These are phyloP conservation scores for Periplaneta americana DNA, from an alignment of 1,140 invertebrate species.

Conservation along the genomic window DNA sequence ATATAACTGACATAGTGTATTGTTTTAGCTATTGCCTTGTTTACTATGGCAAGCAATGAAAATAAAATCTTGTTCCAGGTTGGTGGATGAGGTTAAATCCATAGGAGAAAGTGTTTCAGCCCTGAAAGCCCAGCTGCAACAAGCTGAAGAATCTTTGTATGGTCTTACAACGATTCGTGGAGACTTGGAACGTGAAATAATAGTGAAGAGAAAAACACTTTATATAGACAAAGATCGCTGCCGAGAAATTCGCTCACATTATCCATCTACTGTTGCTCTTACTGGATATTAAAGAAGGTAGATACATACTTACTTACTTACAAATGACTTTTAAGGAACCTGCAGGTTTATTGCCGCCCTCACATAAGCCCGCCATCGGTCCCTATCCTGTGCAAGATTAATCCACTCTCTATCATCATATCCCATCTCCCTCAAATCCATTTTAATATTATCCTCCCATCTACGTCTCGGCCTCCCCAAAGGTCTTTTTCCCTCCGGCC, in stretches of 20 bases:
- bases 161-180: conserved; percentile 53
- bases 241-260: conserved; percentile 53
- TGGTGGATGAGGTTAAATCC: conserved; percentile 67
- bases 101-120: conserved; percentile 58
- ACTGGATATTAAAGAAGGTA: conserved; percentile 53
- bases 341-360: not conserved
- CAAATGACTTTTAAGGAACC: too few species aligned
- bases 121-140: conserved; percentile 49
- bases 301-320: too few species aligned
- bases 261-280: conserved; percentile 58
- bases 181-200: conserved; percentile 62
- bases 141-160: conserved; percentile 50
- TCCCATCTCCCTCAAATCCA: too few species aligned
- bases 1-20: too few species aligned
- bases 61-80: conserved; percentile 34
- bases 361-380: not conserved
- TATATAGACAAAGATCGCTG: conserved; percentile 62
- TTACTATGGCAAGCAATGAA: too few species aligned
- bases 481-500: too few species aligned
- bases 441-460: too few species aligned
- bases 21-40: too few species aligned
- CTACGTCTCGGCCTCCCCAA: too few species aligned
- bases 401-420: too few species aligned
- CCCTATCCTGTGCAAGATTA: too few species aligned
- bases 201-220: conserved; percentile 63